These are phyloP conservation scores for Latrodectus elegans DNA, from an alignment of 2,888 invertebrate species.

Conservation along the genomic window DNA sequence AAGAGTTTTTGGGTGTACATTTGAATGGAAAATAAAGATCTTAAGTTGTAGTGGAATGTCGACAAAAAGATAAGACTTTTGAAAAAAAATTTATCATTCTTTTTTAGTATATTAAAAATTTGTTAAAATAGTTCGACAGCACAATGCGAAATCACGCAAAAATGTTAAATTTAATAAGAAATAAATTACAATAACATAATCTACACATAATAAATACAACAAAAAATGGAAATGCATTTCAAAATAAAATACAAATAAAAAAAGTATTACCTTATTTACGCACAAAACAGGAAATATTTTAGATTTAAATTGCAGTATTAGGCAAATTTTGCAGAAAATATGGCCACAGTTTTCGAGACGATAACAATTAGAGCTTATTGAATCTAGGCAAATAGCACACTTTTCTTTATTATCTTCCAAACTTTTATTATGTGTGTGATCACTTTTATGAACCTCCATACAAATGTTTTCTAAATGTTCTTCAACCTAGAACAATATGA, in stretches of 20 bases:
- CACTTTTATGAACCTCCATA: constrained; percentile 8
- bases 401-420: constrained; percentile 11
- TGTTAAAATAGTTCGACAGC: not conserved
- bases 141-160: not conserved
- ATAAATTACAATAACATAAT: too few species aligned
- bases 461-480: constrained; percentile 44
- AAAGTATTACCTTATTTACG: constrained; percentile 33
- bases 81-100: not conserved
- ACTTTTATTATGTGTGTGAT: not conserved
- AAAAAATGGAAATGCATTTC: too few species aligned
- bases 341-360: constrained; percentile 64
- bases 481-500: constrained; percentile 28
- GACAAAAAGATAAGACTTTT: too few species aligned
- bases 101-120: too few species aligned
- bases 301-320: constrained; percentile 47
- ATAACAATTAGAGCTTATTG: constrained; percentile 20
- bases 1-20: too few species aligned
- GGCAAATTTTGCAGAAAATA: constrained; percentile 54
- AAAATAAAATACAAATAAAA: too few species aligned
- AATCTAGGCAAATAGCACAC: constrained; percentile 57
- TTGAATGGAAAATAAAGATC: too few species aligned
- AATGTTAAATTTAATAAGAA: too few species aligned
- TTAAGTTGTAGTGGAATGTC: too few species aligned
- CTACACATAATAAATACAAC: too few species aligned
- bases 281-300: constrained; percentile 44